Percentiles rank a stretch among this genome's conserved stretches.
These are phyloP conservation scores for Steinernema hermaphroditum DNA, from an alignment of 2,888 invertebrate species.

Conservation along the genomic window DNA sequence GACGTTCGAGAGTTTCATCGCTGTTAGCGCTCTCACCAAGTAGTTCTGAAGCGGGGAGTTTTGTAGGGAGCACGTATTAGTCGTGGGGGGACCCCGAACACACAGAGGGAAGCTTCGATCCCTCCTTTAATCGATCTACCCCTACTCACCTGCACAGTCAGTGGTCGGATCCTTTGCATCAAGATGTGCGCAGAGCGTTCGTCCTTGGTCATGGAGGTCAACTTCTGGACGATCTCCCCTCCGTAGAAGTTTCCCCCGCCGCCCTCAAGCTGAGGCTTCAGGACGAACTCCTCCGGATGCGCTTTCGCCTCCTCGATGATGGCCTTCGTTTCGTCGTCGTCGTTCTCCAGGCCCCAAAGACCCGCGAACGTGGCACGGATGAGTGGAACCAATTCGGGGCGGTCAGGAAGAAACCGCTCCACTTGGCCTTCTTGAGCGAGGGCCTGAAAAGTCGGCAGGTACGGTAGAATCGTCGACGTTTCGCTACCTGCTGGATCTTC, in stretches of 20 bases:
- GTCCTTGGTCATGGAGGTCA: conserved; percentile 32
- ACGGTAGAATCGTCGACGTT: background rate
- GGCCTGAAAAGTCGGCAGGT: conserved; percentile 74
- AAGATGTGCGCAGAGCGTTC: conserved; percentile 47
- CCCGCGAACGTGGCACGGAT: conserved; percentile 85
- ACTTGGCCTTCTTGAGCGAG: conserved; percentile 78
- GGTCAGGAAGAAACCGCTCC: conserved; percentile 73
- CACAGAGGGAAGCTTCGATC: background rate
- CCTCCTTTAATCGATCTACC: background rate
- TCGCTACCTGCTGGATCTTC: conserved; percentile 68
- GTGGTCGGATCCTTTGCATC: conserved; percentile 60
- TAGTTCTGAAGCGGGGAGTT: conserved; percentile 64
- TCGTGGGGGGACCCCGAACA: too few species aligned
- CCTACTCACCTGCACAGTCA: conserved; percentile 55
- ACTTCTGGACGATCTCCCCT: conserved; percentile 42
- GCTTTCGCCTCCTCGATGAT: conserved; percentile 52
- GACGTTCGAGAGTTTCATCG: conserved; percentile 70
- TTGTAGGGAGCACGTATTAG: too few species aligned
- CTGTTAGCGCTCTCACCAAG: conserved; percentile 54
- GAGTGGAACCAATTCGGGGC: conserved; percentile 72
- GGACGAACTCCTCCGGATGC: conserved; percentile 81
- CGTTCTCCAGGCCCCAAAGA: conserved; percentile 80
- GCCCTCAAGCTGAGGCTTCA: conserved; percentile 95
- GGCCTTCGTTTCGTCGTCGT: conserved; percentile 47
- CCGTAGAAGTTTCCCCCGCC: conserved; percentile 92